Conservation (phyloP, 1,140 invertebrate genomes). For the Drosophila mojavensis region DNA sequence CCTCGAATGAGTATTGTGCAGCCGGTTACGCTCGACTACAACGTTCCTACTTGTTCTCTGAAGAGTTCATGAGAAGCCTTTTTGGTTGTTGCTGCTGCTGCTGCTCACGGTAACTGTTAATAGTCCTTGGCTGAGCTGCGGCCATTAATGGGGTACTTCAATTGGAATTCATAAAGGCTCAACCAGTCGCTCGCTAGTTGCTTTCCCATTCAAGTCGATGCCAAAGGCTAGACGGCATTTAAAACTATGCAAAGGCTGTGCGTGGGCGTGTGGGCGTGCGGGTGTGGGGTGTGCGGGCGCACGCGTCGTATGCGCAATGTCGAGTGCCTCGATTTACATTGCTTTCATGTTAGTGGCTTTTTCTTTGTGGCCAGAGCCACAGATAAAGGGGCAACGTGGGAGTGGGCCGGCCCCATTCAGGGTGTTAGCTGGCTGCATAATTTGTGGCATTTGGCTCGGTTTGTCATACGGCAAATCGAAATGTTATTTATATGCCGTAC, state of each 20-base stretch:
- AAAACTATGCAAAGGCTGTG: conserved; percentile 35
- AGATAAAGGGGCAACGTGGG: neutral
- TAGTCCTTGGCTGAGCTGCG: conserved; percentile 6
- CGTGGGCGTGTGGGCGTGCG: too few species aligned
- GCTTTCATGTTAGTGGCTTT: conserved; percentile 29
- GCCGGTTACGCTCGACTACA: too few species aligned
- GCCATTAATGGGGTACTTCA: conserved; percentile 32
- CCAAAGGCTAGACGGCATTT: conserved; percentile 20
- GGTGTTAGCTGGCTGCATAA: conserved; percentile 32
- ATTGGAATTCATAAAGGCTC: conserved; percentile 7
- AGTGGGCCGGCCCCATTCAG: too few species aligned
- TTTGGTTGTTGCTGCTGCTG: conserved; percentile 17
- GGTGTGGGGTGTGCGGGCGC: conserved; percentile 8
- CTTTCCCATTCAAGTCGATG: neutral
- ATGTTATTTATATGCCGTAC: conserved; percentile 80
- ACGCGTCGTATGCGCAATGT: conserved; percentile 46
- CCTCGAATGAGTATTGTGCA: too few species aligned
- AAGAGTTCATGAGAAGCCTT: neutral
- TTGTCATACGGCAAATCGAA: conserved; percentile 79
- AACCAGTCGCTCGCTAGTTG: neutral
- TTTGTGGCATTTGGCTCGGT: conserved; percentile 61
- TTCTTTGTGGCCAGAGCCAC: neutral
- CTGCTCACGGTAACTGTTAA: conserved; percentile 38
- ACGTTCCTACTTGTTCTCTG: neutral
- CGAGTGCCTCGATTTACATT: conserved; percentile 45